Percentiles rank a stretch among this genome's conserved stretches.
These are phyloP conservation scores for Girardinichthys multiradiatus DNA, from an alignment of 2,113 vertebrate genomes.

Conservation along the genomic window DNA sequence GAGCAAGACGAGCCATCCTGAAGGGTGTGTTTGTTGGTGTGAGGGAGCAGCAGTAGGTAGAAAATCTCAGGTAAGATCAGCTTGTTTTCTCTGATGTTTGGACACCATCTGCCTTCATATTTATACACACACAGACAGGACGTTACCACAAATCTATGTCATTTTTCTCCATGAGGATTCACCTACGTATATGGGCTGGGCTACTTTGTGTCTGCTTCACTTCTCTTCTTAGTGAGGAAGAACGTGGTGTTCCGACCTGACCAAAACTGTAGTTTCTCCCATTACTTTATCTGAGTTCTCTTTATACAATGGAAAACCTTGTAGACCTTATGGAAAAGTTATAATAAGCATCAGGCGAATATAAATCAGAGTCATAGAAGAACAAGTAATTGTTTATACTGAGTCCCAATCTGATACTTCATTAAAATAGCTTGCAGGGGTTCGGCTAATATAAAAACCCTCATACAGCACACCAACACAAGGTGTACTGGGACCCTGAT, in stretches of 20 bases:
- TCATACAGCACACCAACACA: no score
- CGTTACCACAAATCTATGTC: not conserved
- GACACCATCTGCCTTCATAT: not conserved
- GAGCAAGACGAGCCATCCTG: slow-evolving; percentile 71
- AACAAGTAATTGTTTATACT: no score
- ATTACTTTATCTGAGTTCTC: no score
- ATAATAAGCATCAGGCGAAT: no score
- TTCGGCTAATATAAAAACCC: no score
- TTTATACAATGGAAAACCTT: no score
- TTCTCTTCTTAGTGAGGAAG: not conserved
- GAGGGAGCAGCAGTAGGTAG: not conserved
- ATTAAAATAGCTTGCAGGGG: no score
- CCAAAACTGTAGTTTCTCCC: not conserved
- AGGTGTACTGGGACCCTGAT: no score
- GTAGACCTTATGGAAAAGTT: no score
- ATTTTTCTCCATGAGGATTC: not conserved
- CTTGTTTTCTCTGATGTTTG: not conserved
- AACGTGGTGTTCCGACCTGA: not conserved
- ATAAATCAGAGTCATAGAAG: no score
- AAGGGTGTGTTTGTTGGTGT: not conserved
- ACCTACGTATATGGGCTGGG: not conserved
- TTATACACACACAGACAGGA: slow-evolving; percentile 25
- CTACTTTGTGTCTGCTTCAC: not conserved
- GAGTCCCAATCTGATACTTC: no score
- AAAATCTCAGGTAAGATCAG: slow-evolving; percentile 1